Evolutionary conservation across 2,113 vertebrate genomes (phyloP).

Genomic region (Seriola dumerili): DNA sequence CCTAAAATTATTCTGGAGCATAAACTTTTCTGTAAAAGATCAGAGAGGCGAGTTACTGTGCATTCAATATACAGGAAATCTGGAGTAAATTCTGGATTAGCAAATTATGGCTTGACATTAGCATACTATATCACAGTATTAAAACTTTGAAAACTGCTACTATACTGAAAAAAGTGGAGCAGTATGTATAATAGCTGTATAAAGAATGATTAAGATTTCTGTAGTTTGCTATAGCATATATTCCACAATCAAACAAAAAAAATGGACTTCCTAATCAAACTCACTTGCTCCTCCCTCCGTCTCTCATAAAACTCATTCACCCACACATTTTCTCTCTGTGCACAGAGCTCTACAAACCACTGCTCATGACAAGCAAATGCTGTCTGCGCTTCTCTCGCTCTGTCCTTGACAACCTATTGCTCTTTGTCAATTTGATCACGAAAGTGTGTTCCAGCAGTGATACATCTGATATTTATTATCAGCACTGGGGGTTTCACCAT

Average conservation of each 20-base stretch:
- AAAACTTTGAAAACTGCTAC: not conserved
- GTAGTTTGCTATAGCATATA: not conserved
- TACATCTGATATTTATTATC: slow-evolving; percentile 17
- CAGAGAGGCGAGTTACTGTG: not conserved
- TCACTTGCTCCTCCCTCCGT: not conserved
- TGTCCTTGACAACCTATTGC: slow-evolving; percentile 14
- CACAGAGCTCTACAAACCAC: slow-evolving; percentile 31
- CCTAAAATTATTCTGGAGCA: not conserved
- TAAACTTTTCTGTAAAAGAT: not conserved
- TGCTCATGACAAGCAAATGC: slow-evolving; percentile 24
- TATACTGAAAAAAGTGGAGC: not conserved
- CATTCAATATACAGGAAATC: not conserved
- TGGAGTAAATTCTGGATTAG: not conserved
- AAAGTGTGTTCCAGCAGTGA: slow-evolving; percentile 8
- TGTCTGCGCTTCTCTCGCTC: not conserved
- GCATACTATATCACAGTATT: not conserved
- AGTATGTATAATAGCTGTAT: not conserved
- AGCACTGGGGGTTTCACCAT: not conserved
- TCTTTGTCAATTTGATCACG: slow-evolving; percentile 22
- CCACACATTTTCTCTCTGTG: slow-evolving; percentile 36
- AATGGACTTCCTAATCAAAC: not conserved
- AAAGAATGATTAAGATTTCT: not conserved
- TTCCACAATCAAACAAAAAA: not conserved
- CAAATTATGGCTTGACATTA: not conserved
- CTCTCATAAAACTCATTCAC: slow-evolving; percentile 15